phyloP scores from a whole-genome alignment of 1,140 invertebrate species.

The Caerostris darwini region DNA sequence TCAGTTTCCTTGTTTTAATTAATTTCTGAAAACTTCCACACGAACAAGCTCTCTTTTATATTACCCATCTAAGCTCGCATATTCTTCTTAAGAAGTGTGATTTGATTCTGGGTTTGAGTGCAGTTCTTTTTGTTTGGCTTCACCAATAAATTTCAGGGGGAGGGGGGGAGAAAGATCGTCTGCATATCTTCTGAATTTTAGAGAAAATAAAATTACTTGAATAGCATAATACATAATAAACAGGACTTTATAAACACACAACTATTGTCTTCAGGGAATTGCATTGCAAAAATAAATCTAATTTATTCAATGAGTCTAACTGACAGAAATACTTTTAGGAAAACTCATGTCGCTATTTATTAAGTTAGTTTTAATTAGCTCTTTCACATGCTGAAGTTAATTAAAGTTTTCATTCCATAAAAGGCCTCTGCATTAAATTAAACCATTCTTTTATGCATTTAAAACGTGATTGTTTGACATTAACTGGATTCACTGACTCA shows the following conservation, averaged over 20 bases:
- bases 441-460: not conserved
- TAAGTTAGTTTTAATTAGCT: not conserved
- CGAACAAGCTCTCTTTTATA: not conserved
- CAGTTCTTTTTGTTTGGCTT: not conserved
- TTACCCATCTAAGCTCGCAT: not conserved
- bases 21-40: conserved; percentile 15
- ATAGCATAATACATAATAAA: no score
- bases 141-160: not conserved
- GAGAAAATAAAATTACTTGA: not conserved
- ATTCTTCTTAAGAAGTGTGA: not conserved
- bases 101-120: not conserved
- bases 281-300: not conserved
- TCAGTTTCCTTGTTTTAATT: conserved; percentile 56
- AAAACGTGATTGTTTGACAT: not conserved
- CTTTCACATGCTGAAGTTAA: not conserved
- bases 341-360: not conserved
- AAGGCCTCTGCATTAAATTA: not conserved
- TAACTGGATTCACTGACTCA: no score
- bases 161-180: not conserved
- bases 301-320: not conserved
- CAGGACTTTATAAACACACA: no score
- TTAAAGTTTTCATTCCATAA: not conserved
- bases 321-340: not conserved
- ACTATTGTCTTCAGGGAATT: no score
- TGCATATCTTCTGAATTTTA: not conserved